Evolutionary conservation across 2,113 vertebrate genomes (phyloP).

Genomic region (Elanus axillaris): DNA sequence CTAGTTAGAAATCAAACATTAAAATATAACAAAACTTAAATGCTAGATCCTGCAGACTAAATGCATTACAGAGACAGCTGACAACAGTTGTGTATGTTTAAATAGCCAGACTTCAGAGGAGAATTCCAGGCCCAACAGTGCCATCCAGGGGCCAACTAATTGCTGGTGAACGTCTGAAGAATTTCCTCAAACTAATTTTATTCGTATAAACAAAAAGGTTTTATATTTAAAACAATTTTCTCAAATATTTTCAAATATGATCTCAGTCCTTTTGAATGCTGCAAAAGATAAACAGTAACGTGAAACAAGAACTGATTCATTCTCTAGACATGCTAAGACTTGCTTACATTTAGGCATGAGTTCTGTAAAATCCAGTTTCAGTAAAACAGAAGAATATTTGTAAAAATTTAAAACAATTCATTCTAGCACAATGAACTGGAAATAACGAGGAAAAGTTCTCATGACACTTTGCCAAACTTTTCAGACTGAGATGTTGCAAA

Average conservation of each 20-base stretch:
- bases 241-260: neutral
- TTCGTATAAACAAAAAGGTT: neutral
- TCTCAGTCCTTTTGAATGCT: neutral
- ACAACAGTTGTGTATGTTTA: neutral
- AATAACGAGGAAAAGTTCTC: neutral
- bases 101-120: neutral
- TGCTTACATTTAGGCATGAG: neutral
- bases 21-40: neutral
- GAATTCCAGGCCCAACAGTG: slow-evolving; percentile 59
- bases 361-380: neutral
- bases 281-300: neutral
- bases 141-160: slow-evolving; percentile 56
- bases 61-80: neutral
- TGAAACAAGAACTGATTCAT: neutral
- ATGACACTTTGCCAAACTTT: neutral
- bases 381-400: neutral
- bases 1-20: neutral
- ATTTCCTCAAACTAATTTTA: neutral
- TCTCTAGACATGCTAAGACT: neutral
- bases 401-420: neutral
- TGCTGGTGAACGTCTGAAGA: neutral
- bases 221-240: neutral
- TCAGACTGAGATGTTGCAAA: neutral
- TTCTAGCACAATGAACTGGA: neutral
- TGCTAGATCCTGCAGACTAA: neutral